Evolutionary conservation across 2,113 vertebrate species (phyloP).

Genomic region (Anarrhichthys ocellatus): DNA sequence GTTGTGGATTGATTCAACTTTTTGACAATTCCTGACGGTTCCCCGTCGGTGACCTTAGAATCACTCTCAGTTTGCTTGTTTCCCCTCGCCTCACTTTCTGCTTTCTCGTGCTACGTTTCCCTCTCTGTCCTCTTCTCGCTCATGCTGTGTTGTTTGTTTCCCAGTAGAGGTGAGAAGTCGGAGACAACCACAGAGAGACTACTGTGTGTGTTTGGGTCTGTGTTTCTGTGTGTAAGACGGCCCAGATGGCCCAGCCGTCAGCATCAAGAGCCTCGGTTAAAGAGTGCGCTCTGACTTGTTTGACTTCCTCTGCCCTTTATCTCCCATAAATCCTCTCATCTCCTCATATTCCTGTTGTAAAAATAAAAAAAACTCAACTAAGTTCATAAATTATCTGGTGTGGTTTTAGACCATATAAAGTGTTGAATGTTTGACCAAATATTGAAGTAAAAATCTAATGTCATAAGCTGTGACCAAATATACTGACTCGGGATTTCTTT

Average conservation of each 20-base stretch:
- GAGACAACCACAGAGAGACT: constrained; percentile 55
- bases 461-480: neutral
- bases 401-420: neutral
- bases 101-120: constrained; percentile 20
- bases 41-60: constrained; percentile 9
- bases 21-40: neutral
- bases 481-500: neutral
- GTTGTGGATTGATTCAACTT: constrained; percentile 4
- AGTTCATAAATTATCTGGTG: neutral
- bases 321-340: constrained; percentile 9
- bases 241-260: constrained; percentile 73
- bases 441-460: neutral
- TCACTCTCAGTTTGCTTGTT: neutral
- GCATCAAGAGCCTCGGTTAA: constrained; percentile 41
- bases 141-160: constrained; percentile 76
- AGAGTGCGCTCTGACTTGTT: constrained; percentile 43
- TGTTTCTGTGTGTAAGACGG: constrained; percentile 30
- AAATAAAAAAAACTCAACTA: neutral
- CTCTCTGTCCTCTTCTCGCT: constrained; percentile 32
- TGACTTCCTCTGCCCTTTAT: constrained; percentile 54
- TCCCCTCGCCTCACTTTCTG: neutral
- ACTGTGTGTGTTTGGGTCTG: constrained; percentile 47
- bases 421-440: neutral
- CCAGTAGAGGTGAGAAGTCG: constrained; percentile 66
- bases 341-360: neutral